These are phyloP conservation scores for rat (Rattus norvegicus) DNA, from an alignment of 2,113 vertebrate genomes.

Conservation along the genomic window GRCr8 NC_086035.1:29197001-29197500, in stretches of 20 bases:
- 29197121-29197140: not conserved
- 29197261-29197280: not conserved
- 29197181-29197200: not conserved
- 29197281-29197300: too few species aligned
- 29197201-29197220: not conserved
- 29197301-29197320: not conserved
- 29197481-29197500: constrained; percentile 97
- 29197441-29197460: constrained; percentile 44
- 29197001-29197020: not conserved
- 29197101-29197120: not conserved
- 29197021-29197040: not conserved
- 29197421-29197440: constrained; percentile 41
- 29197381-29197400: not conserved
- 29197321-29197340: not conserved
- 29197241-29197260: not conserved
- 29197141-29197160: not conserved
- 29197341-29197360: not conserved
- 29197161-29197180: not conserved
- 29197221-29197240: not conserved
- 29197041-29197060: too few species aligned
- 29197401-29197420: not conserved
- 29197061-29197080: not conserved
- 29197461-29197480: constrained; percentile 69
- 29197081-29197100: too few species aligned
- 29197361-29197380: not conserved